These are phyloP conservation scores for Myoxocephalus aenaeus DNA, from an alignment of 2,797 vertebrate genomes.

Conservation along the genomic window DNA sequence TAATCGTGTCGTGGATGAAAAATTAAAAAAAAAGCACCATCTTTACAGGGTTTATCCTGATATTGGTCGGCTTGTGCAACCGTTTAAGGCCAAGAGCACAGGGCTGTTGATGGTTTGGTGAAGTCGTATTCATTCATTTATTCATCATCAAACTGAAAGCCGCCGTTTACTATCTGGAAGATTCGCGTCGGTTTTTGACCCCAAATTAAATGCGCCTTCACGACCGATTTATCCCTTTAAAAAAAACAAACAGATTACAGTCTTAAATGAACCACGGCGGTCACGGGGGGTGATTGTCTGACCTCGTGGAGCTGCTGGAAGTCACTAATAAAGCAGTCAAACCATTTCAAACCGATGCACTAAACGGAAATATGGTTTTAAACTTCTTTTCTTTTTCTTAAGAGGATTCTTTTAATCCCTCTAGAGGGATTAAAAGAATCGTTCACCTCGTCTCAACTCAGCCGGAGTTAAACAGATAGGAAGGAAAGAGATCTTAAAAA, in stretches of 20 bases:
- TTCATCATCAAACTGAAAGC: background rate
- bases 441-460: too few relatives aligned
- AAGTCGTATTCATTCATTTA: background rate
- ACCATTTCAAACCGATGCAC: too few relatives aligned
- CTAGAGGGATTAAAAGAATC: too few relatives aligned
- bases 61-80: background rate
- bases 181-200: too few relatives aligned
- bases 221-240: conserved; percentile 7
- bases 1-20: background rate
- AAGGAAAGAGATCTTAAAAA: background rate
- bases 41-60: background rate
- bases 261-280: conserved; percentile 11
- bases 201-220: background rate
- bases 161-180: background rate
- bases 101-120: background rate
- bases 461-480: background rate
- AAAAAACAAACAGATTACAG: background rate
- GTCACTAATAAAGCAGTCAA: too few relatives aligned
- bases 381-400: too few relatives aligned
- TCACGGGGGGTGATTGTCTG: conserved; percentile 55
- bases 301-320: conserved; percentile 9
- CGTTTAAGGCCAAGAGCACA: conserved; percentile 6
- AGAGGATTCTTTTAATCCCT: too few relatives aligned
- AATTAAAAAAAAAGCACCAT: background rate
- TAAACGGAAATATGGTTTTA: too few relatives aligned